Base-by-base conservation (phyloP, 2,888 invertebrate species). In the Noctua janthe region DNA sequence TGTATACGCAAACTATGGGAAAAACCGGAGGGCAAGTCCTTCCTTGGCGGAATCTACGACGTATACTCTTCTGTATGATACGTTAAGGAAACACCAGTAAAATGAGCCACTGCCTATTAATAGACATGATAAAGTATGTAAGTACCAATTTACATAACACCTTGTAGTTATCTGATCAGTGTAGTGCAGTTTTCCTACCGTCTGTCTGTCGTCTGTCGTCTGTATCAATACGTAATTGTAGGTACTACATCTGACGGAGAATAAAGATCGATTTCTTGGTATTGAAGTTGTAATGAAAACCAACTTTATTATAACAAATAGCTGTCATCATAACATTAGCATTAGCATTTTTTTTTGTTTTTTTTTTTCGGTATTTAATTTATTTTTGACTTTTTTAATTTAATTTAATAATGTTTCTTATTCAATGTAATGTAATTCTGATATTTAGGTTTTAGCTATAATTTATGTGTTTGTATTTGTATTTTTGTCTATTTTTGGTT, bases 81-180 rank as follows among this genome's bases (percentile, higher is more conserved):
- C 29, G 15, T 85, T 56, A 71, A 11, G 54, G 56, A 71, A 81
- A 66, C 29, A 59, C 43, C 43, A 29, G 15, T 71, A 39, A 43
- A 20, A 72, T 85, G 70, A 71, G 35, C 8, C 35, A 74, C 29
- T 17, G 13, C 10, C 47, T 81, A 85, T 83, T 67, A 13, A 64
- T 76, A 82, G 69, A 29, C 29, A 82, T 76, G 76, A 62, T 76
- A 74, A 51, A n/a, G n/a, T 47, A 43, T 15, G 17, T 23, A 51
- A 4, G 20, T 17, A 35, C 20, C 39, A 8, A 86, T 86, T 73
- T 39, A 73, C 82, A 86, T 82, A 86, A 70, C 39, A 71, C 76
- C 73, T 67, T 80, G 74, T 54, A 62, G 15, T 20, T 13, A 70
- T 71, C 85, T 71, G 54, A 54, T 43, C 39, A 71, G 17, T 49